Percentiles rank a stretch among this genome's conserved stretches.
Evolutionary conservation across 2,113 vertebrate species (phyloP).

Genomic region (Pollimyrus isidori): DNA sequence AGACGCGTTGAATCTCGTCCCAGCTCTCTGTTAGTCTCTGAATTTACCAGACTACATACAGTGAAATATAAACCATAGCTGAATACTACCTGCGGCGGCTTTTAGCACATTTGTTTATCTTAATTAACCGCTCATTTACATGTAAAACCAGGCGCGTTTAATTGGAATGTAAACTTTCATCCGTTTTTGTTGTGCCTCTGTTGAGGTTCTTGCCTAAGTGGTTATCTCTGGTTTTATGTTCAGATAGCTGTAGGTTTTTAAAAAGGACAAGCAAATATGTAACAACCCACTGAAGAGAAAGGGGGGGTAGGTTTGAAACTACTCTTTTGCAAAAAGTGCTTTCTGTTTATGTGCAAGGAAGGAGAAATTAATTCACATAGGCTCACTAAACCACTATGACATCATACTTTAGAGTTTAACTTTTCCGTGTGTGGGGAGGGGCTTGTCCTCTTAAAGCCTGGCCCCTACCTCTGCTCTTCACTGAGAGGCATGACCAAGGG

Average conservation of each 20-base stretch:
- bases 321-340: not conserved
- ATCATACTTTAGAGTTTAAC: not conserved
- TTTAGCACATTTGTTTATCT: not conserved
- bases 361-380: not conserved
- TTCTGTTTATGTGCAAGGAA: not conserved
- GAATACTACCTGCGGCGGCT: not conserved
- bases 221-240: not conserved
- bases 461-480: not conserved
- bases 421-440: not conserved
- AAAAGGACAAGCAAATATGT: not conserved
- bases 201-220: not conserved
- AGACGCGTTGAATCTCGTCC: not conserved
- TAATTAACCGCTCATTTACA: not conserved
- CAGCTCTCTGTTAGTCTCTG: not conserved
- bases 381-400: not conserved
- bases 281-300: not conserved
- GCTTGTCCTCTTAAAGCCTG: not conserved
- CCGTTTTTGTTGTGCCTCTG: not conserved
- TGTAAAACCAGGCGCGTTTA: not conserved
- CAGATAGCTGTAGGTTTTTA: not conserved
- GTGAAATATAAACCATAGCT: not conserved
- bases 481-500: not conserved
- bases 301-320: not conserved
- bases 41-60: not conserved
- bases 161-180: not conserved